phyloP scores from a whole-genome alignment of 1,140 invertebrate genomes.

The Charaxes varanes region DNA sequence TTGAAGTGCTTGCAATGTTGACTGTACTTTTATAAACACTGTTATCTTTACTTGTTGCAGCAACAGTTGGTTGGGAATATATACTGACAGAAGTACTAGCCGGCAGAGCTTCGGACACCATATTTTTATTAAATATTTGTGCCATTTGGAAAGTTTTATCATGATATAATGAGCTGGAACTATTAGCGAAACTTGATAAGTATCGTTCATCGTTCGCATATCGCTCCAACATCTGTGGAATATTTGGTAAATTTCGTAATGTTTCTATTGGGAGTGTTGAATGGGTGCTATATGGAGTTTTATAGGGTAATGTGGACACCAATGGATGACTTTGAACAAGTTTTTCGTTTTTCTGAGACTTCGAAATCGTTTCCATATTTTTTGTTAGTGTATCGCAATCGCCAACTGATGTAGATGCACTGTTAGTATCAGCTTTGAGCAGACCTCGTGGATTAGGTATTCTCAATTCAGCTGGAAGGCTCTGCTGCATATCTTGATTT shows the following conservation, averaged over 20 bases:
- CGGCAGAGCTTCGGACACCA: constrained; percentile 49
- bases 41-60: constrained; percentile 48
- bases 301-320: constrained; percentile 47
- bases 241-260: constrained; percentile 72
- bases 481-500: constrained; percentile 47
- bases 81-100: constrained; percentile 35
- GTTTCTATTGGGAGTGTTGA: constrained; percentile 57
- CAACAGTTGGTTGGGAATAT: constrained; percentile 44
- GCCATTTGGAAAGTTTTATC: constrained; percentile 71
- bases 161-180: constrained; percentile 52
- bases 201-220: constrained; percentile 75
- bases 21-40: constrained; percentile 42
- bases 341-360: constrained; percentile 55
- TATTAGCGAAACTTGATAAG: constrained; percentile 51
- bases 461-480: constrained; percentile 42
- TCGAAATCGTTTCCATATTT: constrained; percentile 38
- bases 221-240: constrained; percentile 77
- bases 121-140: constrained; percentile 72
- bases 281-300: constrained; percentile 54
- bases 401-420: constrained; percentile 26
- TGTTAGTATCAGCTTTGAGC: constrained; percentile 43
- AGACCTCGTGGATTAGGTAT: constrained; percentile 55
- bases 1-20: constrained; percentile 23
- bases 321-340: constrained; percentile 46
- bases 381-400: constrained; percentile 35